Base-by-base conservation (phyloP, 2,797 vertebrate genomes). In the Psittacula echo region DNA sequence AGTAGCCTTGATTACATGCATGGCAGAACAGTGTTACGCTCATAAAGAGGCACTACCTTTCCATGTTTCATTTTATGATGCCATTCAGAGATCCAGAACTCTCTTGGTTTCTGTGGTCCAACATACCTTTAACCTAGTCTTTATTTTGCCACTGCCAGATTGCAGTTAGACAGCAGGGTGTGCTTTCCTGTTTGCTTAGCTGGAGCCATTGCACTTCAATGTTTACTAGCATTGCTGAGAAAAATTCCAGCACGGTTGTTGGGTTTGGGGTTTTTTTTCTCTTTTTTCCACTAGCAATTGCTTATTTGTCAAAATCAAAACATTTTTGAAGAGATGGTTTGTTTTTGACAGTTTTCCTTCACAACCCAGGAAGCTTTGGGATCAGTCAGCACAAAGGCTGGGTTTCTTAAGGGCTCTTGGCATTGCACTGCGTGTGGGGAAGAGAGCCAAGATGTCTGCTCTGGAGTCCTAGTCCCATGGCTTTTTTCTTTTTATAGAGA, bases 401-500 rank as follows among this genome's bases (percentile, higher is more conserved):
- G 17, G 56, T 65, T 95, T 95, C 82, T 95, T 62, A 81, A 81
- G 62, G 90, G 53, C 42, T 95, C 62, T 85, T 96, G 93, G 92
- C 90, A 93, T 53, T 64, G 41, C 71, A 42, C 13, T 85, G 86
- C 61, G 56, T 71, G 14, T 80, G 53, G 30, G 84, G 68, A 91
- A 89, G 41, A 61, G 5, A 68, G 93, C 81, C 90, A 95, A 85
- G 24, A 24, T 58, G 75, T 74, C 89, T 95, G 45, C 75, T 89
- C 68, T 65, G 62, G 61, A 66, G 78, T 53, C 67, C 44, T 64
- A 80, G 77, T 61, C 45, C n/a, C 65, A 50, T 83, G 68, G 54
- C 48, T 93, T 92, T 92, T 94, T 93, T 89, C 67, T 85, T 95
- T 96, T 95, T 80, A 94, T 65, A 91, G 78, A 77, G 14, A 81